Base-by-base conservation (phyloP, 2,888 invertebrate species). In the Machimus rusticus region DNA sequence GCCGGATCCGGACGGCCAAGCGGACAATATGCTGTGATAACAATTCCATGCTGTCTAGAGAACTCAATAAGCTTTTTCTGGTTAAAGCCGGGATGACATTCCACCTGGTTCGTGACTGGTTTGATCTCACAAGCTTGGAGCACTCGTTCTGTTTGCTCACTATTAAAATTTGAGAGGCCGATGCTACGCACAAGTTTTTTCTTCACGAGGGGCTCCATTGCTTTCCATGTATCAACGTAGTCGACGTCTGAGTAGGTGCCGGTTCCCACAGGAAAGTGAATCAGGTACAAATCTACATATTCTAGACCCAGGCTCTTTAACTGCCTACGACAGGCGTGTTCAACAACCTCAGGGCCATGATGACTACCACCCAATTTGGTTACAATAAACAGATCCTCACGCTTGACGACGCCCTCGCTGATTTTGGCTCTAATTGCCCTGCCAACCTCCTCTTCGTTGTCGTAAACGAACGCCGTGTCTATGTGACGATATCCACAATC, bases 211-310 rank as follows among this genome's bases (percentile, higher is more conserved):
- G 91, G 90, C 87, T 92, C 92, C 93, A 92, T 92, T 86, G 90
- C 91, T 1, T 89, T 90, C 93, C 92, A 92, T 0, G 93, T 92
- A 46, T 91, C 92, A 86, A 92, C 46, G 79, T 92, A 92, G 74
- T 92, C 92, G 0, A 91, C 90, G n/a, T 91, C 90, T 28, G 91
- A 91, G 0, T 92, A 90, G 23, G 91, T 89, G 34, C 90, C 93
- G 89, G 95, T 96, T 0, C 95, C 96, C 91, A 96, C 94, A 0
- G 97, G 98, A 94, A 96, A 97, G 90, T 98, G 97, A 89, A 98
- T 95, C 14, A 97, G 92, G 90, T 95, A 97, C 0, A 97, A 93
- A 90, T 98, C 97, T 85, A 98, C 93, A 91, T 97, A 97, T 0
- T 95, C 94, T 5, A 97, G 91, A 0, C 95, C 95, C 88, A 97